Conservation (phyloP, 2,113 vertebrate species). For the Melanostigma gelatinosum region DNA sequence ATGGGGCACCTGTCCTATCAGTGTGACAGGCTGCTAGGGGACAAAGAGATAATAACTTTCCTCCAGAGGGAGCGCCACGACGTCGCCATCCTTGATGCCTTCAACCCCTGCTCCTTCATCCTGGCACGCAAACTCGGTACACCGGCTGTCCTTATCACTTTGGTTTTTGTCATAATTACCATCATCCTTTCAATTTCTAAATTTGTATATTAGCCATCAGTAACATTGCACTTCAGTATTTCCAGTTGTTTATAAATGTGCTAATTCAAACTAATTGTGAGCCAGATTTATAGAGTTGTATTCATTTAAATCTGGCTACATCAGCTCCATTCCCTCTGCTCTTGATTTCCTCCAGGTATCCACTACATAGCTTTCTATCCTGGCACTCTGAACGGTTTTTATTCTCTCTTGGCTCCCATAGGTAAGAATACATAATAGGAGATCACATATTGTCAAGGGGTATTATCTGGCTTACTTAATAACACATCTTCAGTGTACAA, state of each 20-base stretch:
- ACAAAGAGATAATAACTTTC: slow-evolving; percentile 62
- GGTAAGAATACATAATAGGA: slow-evolving; percentile 22
- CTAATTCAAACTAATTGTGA: background rate
- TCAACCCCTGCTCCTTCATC: slow-evolving; percentile 80
- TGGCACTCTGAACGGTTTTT: slow-evolving; percentile 45
- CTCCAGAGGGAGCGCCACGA: slow-evolving; percentile 71
- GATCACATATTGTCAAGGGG: background rate
- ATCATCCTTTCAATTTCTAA: background rate
- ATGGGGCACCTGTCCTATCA: slow-evolving; percentile 59
- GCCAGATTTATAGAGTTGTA: background rate
- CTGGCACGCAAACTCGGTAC: slow-evolving; percentile 71
- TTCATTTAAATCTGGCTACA: background rate
- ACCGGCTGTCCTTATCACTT: background rate
- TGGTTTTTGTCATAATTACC: background rate
- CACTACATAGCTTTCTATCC: slow-evolving; percentile 66
- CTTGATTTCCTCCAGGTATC: slow-evolving; percentile 52
- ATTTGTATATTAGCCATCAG: too few relatives aligned
- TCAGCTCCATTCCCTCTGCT: background rate
- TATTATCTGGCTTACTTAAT: background rate
- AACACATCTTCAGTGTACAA: background rate
- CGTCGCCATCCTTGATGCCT: slow-evolving; percentile 65
- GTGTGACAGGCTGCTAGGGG: slow-evolving; percentile 71
- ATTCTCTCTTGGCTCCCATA: slow-evolving; percentile 46
- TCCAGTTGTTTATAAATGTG: background rate
- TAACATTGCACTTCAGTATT: background rate